phyloP scores from a whole-genome alignment of 2,113 vertebrate species.

The Seriola rivoliana region DNA sequence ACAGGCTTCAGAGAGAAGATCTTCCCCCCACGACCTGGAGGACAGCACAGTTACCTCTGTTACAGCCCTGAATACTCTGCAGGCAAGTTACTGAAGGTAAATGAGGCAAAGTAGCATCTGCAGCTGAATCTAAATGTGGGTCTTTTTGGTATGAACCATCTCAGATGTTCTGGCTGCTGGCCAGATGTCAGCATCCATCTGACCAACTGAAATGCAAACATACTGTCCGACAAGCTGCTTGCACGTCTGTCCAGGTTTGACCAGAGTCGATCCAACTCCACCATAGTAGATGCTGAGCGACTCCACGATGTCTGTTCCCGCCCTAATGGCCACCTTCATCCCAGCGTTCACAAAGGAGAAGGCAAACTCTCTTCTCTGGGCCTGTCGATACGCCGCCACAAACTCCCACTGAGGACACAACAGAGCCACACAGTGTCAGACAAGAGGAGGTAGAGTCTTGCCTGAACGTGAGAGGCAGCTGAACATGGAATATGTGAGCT shows the following conservation, averaged over 20 bases:
- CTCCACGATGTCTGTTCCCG: conserved; percentile 1
- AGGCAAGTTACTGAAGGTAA: not conserved
- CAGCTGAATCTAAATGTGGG: not conserved
- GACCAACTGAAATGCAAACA: not conserved
- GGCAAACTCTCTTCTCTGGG: conserved; percentile 6
- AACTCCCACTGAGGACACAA: conserved; percentile 10
- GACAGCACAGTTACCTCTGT: not conserved
- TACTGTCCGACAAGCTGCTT: not conserved
- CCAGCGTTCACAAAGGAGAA: not conserved
- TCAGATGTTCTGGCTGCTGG: not conserved
- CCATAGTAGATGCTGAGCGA: conserved; percentile 7
- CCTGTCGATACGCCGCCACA: not conserved
- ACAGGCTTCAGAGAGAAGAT: too few species aligned
- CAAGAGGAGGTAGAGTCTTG: too few species aligned
- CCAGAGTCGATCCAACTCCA: not conserved
- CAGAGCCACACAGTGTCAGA: not conserved
- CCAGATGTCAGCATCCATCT: too few species aligned
- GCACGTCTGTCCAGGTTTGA: not conserved
- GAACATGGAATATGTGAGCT: not conserved
- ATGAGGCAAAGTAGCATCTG: not conserved
- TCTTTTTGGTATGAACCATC: not conserved
- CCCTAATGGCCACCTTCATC: not conserved
- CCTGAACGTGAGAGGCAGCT: too few species aligned
- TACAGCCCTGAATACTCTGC: too few species aligned
- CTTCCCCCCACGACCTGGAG: not conserved